Evolutionary conservation across 2,797 vertebrate genomes (phyloP).

Genomic region (Pseudotriccus pelzelni): DNA sequence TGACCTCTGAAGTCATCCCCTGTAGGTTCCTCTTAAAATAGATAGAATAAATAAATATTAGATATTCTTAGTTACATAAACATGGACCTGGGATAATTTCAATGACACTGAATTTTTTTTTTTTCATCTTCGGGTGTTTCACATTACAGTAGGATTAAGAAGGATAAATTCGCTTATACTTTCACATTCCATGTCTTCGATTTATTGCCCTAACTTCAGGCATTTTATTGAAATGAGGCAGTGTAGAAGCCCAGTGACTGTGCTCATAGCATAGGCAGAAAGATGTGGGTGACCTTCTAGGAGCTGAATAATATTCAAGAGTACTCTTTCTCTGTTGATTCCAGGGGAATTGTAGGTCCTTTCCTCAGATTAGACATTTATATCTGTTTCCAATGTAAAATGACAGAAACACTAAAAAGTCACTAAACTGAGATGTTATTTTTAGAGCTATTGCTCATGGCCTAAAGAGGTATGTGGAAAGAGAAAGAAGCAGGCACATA

Average conservation of each 20-base stretch:
- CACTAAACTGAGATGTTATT: neutral
- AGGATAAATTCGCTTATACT: neutral
- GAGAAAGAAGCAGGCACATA: neutral
- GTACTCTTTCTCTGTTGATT: neutral
- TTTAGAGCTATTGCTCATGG: neutral
- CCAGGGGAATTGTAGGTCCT: neutral
- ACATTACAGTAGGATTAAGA: neutral
- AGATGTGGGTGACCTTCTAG: neutral
- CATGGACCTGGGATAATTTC: neutral
- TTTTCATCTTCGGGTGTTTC: neutral
- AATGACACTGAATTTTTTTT: neutral
- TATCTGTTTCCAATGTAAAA: neutral
- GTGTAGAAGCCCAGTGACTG: neutral
- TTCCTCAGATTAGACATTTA: neutral
- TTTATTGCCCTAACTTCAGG: neutral
- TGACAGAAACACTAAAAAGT: neutral
- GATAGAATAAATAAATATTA: neutral
- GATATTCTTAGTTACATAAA: neutral
- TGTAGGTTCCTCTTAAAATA: neutral
- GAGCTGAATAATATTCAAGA: neutral
- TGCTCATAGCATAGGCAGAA: neutral
- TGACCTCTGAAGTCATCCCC: neutral
- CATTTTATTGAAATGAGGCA: neutral
- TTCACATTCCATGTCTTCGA: neutral
- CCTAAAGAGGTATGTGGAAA: neutral